Evolutionary conservation across 2,888 invertebrate genomes (phyloP).

Genomic region (Scelioninae gen. 1): DNA sequence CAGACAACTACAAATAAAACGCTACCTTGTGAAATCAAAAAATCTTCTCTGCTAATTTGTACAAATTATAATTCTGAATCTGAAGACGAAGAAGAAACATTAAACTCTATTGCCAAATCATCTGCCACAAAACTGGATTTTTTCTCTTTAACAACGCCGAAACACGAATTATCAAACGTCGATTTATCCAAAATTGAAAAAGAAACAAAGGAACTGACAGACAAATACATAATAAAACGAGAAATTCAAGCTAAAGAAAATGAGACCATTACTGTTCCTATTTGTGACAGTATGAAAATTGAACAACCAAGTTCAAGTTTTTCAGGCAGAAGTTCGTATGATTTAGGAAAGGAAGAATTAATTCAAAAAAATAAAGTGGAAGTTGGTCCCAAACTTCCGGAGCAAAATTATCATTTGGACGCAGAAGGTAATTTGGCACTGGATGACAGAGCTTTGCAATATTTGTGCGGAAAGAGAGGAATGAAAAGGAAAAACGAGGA

Average conservation of each 20-base stretch:
- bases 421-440: slow-evolving; percentile 81
- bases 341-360: slow-evolving; percentile 85
- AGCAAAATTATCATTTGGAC: slow-evolving; percentile 83
- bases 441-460: slow-evolving; percentile 83
- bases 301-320: slow-evolving; percentile 34
- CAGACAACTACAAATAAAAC: too few relatives aligned
- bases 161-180: slow-evolving; percentile 29
- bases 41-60: slow-evolving; percentile 73
- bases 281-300: slow-evolving; percentile 18
- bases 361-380: slow-evolving; percentile 84
- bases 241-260: background rate
- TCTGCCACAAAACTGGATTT: slow-evolving; percentile 76
- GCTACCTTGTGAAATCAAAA: slow-evolving; percentile 75
- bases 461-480: slow-evolving; percentile 82
- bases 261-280: background rate
- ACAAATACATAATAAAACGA: slow-evolving; percentile 48
- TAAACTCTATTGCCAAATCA: slow-evolving; percentile 10
- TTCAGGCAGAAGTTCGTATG: slow-evolving; percentile 85
- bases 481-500: slow-evolving; percentile 85
- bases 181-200: slow-evolving; percentile 37
- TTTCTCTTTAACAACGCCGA: slow-evolving; percentile 78
- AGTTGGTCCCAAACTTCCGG: slow-evolving; percentile 82
- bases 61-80: slow-evolving; percentile 80
- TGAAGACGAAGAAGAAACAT: slow-evolving; percentile 80
- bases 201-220: slow-evolving; percentile 55